A percentile compares a stretch with the other conserved stretches of the same genome.
Evolutionary conservation across 1,140 invertebrate species (phyloP).

Genomic region (Drosophila parabipectinata): DNA sequence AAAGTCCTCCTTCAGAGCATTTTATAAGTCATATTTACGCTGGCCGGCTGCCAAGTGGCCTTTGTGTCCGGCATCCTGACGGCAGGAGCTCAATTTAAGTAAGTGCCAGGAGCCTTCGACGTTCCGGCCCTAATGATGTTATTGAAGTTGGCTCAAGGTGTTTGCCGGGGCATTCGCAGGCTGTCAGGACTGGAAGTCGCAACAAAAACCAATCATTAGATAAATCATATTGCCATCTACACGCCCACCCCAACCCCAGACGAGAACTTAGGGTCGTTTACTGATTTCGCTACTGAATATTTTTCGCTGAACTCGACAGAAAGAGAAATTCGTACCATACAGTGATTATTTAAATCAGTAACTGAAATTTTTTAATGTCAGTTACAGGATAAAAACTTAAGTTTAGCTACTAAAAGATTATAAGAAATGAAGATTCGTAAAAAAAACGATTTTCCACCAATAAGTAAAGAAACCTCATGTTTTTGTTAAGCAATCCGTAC

Average conservation of each 20-base stretch:
- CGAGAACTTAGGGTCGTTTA: conserved; percentile 1
- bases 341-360: background rate
- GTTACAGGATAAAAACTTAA: too few relatives aligned
- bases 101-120: conserved; percentile 24
- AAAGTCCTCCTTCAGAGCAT: conserved; percentile 26
- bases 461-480: background rate
- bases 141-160: conserved; percentile 41
- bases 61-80: conserved; percentile 39
- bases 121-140: conserved; percentile 29
- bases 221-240: conserved; percentile 29
- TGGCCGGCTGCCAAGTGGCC: conserved; percentile 37
- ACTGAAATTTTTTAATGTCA: too few relatives aligned
- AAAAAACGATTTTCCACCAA: too few relatives aligned
- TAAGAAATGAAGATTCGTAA: too few relatives aligned
- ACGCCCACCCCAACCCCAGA: background rate
- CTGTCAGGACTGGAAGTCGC: conserved; percentile 16
- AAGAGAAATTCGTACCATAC: background rate
- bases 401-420: too few relatives aligned
- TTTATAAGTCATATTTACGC: conserved; percentile 49
- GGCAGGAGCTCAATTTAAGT: conserved; percentile 40
- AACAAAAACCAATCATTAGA: conserved; percentile 23
- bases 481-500: background rate
- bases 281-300: conserved; percentile 27
- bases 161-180: background rate
- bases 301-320: conserved; percentile 43